phyloP scores from a whole-genome alignment of 2,888 invertebrate species.

The Limnephilus auricula region DNA sequence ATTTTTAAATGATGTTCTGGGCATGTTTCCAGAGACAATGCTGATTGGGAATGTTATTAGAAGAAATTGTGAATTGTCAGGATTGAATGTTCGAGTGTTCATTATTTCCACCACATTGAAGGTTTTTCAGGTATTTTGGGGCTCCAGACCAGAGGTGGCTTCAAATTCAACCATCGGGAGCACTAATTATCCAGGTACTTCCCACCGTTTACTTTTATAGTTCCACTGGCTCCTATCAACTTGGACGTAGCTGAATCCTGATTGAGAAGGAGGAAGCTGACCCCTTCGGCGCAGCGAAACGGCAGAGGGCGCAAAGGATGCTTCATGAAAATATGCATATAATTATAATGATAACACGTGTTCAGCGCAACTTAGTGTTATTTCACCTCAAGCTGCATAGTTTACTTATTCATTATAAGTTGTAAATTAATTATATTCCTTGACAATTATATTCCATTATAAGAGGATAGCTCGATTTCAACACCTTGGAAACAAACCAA shows the following conservation, averaged over 20 bases:
- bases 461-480: no score
- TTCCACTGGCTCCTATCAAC: not conserved
- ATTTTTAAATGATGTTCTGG: not conserved
- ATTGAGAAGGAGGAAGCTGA: not conserved
- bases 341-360: not conserved
- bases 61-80: not conserved
- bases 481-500: no score
- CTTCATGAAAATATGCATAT: no score
- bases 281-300: not conserved
- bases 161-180: no score
- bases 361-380: not conserved
- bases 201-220: no score
- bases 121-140: no score
- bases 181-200: no score
- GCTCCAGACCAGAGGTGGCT: no score
- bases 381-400: not conserved
- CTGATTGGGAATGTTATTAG: not conserved
- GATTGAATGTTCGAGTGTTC: not conserved
- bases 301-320: not conserved
- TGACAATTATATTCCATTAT: no score
- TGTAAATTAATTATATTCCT: no score
- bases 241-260: not conserved
- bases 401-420: no score
- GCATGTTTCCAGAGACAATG: slow-evolving; percentile 2
- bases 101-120: not conserved